Evolutionary conservation across 2,113 vertebrate genomes (phyloP), one percentile per base, ranked within the genome.

Genomic region (Rhea americana): DNA sequence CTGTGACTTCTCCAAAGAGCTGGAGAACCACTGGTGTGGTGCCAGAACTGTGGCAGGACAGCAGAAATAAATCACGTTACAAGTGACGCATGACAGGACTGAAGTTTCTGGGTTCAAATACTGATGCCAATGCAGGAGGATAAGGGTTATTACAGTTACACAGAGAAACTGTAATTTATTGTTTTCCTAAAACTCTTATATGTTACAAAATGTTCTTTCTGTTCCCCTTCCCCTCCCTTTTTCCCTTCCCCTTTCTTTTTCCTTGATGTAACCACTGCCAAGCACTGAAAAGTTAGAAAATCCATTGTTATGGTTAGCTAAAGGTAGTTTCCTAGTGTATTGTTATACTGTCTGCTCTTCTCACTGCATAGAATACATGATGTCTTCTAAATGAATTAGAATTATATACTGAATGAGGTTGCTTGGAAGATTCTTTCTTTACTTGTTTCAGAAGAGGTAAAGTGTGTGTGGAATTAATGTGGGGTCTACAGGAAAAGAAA

Each of bases 231-330:
- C 45, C 17, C 19, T 65, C 37, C 26, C 17, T 41, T 18, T 25
- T 41, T 93, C 53, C 87, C 87, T 92, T 32, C 22, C 53, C 8
- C 82, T 1, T 16, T 88, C 67, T 87, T 56, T 55, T 4, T 8
- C 32, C 18, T 47, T 81, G 59, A 12, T 78, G 4, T 65, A 19
- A 37, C 82, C 22, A 86, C 86, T 91, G 18, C 62, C 77, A 93
- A 87, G 35, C 76, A 88, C 30, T 88, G 26, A 48, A 66, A 91
- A 94, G 62, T 83, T 91, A 76, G 70, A 81, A 85, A 90, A 85
- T 75, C 51, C 13, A 68, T 5, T 81, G 45, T 93, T 81, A 86
- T 28, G 51, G 35, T 68, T 90, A 92, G 83, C 61, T 88, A 77
- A 77, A 17, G 35, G 81, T 83, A 61, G 88, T 82, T 3, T 90